phyloP scores from a whole-genome alignment of 1,140 invertebrate genomes.

The Lasioglossum baleicum region DNA sequence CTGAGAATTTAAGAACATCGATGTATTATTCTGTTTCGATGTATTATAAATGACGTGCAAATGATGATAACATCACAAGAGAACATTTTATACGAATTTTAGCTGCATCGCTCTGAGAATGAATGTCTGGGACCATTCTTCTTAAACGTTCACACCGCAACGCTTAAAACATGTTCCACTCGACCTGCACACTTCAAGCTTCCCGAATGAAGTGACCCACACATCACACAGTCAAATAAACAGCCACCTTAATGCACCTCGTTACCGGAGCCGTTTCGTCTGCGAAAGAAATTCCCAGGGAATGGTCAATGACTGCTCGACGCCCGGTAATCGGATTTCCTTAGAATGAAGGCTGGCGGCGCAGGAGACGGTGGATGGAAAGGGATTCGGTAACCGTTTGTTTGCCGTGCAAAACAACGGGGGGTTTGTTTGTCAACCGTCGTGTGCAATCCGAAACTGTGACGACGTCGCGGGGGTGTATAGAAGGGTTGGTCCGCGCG shows the following conservation, averaged over 20 bases:
- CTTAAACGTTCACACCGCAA: too few species aligned
- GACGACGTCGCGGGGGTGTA: conserved; percentile 4
- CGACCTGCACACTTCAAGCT: too few species aligned
- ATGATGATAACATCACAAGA: too few species aligned
- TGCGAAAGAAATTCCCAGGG: background rate
- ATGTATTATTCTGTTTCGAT: too few species aligned
- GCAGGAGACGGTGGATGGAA: conserved; percentile 30
- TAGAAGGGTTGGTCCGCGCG: background rate
- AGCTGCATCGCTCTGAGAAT: too few species aligned
- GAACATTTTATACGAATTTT: too few species aligned
- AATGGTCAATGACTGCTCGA: background rate
- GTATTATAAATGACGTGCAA: too few species aligned
- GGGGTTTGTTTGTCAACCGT: conserved; percentile 50
- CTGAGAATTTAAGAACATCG: too few species aligned
- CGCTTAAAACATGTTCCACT: too few species aligned
- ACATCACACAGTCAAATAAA: too few species aligned
- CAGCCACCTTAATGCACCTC: background rate
- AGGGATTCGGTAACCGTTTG: conserved; percentile 42
- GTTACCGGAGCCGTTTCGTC: background rate
- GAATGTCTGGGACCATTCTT: too few species aligned
- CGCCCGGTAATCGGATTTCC: conserved; percentile 43
- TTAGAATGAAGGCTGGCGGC: conserved; percentile 5
- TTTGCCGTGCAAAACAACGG: conserved; percentile 55
- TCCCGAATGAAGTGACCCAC: too few species aligned
- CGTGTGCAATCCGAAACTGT: conserved; percentile 35